Base-by-base conservation (phyloP, 1,140 invertebrate species). In the Hyposmocoma kahamanoa region DNA sequence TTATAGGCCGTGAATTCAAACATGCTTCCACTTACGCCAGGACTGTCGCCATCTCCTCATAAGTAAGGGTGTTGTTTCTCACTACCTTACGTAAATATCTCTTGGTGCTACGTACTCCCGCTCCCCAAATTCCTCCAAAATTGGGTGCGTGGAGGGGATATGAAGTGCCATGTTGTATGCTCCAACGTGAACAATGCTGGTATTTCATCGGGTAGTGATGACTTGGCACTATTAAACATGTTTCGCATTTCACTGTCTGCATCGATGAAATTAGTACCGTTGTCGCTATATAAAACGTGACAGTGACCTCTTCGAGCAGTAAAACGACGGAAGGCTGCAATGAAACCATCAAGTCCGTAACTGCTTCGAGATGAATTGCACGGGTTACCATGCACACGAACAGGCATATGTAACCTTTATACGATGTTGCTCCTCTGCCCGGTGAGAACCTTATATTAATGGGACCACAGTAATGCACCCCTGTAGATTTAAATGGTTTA, bases 401-500 rank as follows among this genome's bases (percentile, higher is more conserved):
- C 10, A 55, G 17, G 36, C 53, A 50, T 18, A 50, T 50, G 17
- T 50, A 55, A 1, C 45, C 51, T 19, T 54, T 54, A 18, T 38
- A 38, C 15, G 51, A 20, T 11, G 28, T 26, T 11, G 39, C 13
- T 0, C 51, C 43, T 22, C 53, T 15, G n/a, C 44, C 44, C 3
- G 3, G 42, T 38, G 49, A 51, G 9, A 30, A 15, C 26, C 47
- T 38, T n/a, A 53, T 22, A 48, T 22, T 34, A n/a, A 60, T 54
- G 10, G 70, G 70, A 2, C 70, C 72, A 6, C 58, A 58, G 46
- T 57, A 73, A 54, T 81, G 72, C 0, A 69, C 38, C 6, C 76
- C 76, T 20, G 26, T 42, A 10, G 47, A n/a, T 3, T 18, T n/a
- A 43, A 80, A 80, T 6, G 67, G 62, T 26, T 53, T 42, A 17